Conservation (phyloP, 2,113 vertebrate species). For the Cathartes aura region DNA sequence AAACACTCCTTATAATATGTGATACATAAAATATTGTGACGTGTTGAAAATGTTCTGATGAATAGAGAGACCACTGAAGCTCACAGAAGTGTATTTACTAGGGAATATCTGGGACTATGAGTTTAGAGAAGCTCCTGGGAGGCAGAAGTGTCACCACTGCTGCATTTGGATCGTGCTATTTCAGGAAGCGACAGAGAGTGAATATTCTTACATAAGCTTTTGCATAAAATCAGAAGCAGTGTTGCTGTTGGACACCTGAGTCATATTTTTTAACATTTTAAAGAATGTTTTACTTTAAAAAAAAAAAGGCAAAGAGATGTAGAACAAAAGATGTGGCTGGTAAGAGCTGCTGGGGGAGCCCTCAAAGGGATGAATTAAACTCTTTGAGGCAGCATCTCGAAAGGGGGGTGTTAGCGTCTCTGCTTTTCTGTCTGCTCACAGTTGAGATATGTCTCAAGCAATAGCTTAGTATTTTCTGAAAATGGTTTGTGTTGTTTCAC, state of each 20-base stretch:
- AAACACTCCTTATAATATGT: neutral
- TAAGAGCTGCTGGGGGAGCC: neutral
- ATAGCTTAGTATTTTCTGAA: neutral
- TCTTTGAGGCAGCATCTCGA: neutral
- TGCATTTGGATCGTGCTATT: neutral
- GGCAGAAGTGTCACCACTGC: neutral
- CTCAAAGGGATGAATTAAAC: neutral
- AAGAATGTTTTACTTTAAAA: neutral
- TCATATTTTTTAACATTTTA: neutral
- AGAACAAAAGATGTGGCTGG: neutral
- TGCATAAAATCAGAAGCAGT: neutral
- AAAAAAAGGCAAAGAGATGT: neutral
- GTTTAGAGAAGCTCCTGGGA: neutral
- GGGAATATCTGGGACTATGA: neutral
- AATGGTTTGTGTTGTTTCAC: neutral
- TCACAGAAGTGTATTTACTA: neutral
- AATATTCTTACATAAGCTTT: neutral
- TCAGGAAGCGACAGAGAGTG: neutral
- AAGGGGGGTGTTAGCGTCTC: neutral
- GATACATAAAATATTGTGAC: neutral
- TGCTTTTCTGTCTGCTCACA: neutral
- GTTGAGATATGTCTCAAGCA: neutral
- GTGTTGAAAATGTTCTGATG: neutral
- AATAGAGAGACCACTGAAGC: neutral
- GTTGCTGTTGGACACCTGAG: neutral